phyloP scores from a whole-genome alignment of 2,113 vertebrate species.

The Alligator sinensis region DNA sequence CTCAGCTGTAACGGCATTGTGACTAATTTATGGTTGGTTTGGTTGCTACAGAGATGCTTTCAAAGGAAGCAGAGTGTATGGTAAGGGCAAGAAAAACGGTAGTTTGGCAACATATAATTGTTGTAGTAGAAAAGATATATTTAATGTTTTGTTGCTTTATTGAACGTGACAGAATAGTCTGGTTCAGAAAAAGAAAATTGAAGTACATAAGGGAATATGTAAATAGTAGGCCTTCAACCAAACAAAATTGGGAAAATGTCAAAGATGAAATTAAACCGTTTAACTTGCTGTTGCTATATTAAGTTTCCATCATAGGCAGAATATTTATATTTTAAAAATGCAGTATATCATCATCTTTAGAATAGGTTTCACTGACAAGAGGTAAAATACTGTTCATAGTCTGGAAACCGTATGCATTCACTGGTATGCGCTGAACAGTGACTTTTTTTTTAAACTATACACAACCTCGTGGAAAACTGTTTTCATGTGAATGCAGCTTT shows the following conservation, averaged over 20 bases:
- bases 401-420: not conserved
- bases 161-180: not conserved
- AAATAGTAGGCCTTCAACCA: slow-evolving; percentile 13
- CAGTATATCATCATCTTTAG: not conserved
- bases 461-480: not conserved
- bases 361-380: not conserved
- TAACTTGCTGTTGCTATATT: not conserved
- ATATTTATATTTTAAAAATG: not conserved
- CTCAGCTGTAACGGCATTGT: slow-evolving; percentile 62
- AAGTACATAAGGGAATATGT: not conserved
- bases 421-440: not conserved
- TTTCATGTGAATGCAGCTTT: slow-evolving; percentile 12
- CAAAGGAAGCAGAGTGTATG: slow-evolving; percentile 19
- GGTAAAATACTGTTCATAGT: not conserved
- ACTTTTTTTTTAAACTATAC: not conserved
- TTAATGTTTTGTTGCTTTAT: not conserved
- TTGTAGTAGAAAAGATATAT: slow-evolving; percentile 36
- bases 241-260: not conserved
- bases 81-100: slow-evolving; percentile 17
- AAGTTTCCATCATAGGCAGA: not conserved
- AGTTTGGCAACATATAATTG: slow-evolving; percentile 5
- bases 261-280: not conserved
- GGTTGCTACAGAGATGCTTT: slow-evolving; percentile 29
- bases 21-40: slow-evolving; percentile 56
- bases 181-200: not conserved